Conservation (phyloP, 2,888 invertebrate genomes). For the Phortica magna region DNA sequence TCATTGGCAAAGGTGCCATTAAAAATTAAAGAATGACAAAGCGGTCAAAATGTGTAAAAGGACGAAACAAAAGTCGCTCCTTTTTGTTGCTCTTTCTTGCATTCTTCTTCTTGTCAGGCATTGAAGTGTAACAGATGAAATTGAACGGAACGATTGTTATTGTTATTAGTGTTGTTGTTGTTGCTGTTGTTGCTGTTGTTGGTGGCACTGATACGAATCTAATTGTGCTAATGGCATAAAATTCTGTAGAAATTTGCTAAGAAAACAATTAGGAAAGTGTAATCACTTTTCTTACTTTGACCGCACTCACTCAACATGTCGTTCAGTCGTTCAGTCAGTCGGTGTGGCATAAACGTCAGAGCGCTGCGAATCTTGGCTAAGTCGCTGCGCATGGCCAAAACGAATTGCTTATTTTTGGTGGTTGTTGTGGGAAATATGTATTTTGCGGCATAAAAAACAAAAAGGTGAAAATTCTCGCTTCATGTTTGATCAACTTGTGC, state of each 20-base stretch:
- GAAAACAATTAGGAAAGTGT: conserved; percentile 21
- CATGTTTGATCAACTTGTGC: background rate
- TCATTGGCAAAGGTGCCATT: conserved; percentile 74
- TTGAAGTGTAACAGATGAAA: conserved; percentile 21
- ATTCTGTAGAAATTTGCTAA: conserved; percentile 60
- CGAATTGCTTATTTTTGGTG: conserved; percentile 38
- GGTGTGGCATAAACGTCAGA: background rate
- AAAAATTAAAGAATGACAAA: conserved; percentile 71
- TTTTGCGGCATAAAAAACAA: too few relatives aligned
- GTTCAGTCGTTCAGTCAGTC: background rate
- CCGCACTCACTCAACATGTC: conserved; percentile 32
- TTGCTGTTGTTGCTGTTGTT: background rate
- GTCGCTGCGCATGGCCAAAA: conserved; percentile 30
- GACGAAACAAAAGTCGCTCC: conserved; percentile 26
- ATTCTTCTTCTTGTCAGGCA: background rate
- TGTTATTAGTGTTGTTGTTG: background rate
- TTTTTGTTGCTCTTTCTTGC: background rate
- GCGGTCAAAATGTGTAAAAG: conserved; percentile 49
- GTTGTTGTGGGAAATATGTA: conserved; percentile 49
- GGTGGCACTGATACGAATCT: conserved; percentile 64
- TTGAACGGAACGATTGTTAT: background rate
- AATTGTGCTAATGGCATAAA: conserved; percentile 71
- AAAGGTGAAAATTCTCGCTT: too few relatives aligned
- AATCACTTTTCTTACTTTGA: conserved; percentile 12
- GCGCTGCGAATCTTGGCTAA: conserved; percentile 40